phyloP scores from a whole-genome alignment of 2,113 vertebrate species.

The Mesitornis unicolor region DNA sequence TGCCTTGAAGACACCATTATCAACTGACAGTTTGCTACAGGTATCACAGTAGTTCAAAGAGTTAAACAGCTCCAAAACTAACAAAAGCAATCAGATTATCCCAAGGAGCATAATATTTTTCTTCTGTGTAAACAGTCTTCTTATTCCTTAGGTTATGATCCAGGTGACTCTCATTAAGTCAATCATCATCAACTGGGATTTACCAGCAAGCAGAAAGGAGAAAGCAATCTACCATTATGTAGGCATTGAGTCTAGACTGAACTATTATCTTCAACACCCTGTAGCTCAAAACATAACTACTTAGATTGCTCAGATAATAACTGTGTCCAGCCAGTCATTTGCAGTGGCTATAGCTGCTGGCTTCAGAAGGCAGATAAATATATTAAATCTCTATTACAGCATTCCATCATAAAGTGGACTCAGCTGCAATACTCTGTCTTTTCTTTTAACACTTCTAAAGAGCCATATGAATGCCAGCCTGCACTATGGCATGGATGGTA shows the following conservation, averaged over 20 bases:
- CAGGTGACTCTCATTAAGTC: slow-evolving; percentile 29
- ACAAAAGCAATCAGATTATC: slow-evolving; percentile 9
- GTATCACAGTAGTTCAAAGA: background rate
- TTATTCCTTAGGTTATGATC: slow-evolving; percentile 26
- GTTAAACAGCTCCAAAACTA: slow-evolving; percentile 23
- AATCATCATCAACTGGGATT: slow-evolving; percentile 34
- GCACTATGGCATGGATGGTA: background rate
- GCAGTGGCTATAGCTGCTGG: slow-evolving; percentile 28
- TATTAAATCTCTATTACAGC: slow-evolving; percentile 48
- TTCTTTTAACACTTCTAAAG: slow-evolving; percentile 29
- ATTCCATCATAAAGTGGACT: slow-evolving; percentile 32
- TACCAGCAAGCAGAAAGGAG: slow-evolving; percentile 36
- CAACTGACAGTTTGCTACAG: background rate
- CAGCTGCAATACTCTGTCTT: slow-evolving; percentile 18
- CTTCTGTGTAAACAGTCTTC: slow-evolving; percentile 3
- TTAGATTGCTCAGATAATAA: slow-evolving; percentile 52
- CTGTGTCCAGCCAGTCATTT: slow-evolving; percentile 16
- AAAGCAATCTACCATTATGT: slow-evolving; percentile 18
- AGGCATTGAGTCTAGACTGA: slow-evolving; percentile 30
- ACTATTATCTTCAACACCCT: slow-evolving; percentile 24
- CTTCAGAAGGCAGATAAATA: slow-evolving; percentile 46
- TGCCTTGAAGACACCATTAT: background rate
- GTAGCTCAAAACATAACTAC: slow-evolving; percentile 53
- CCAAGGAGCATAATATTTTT: slow-evolving; percentile 32
- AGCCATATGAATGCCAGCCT: slow-evolving; percentile 5